phyloP scores from a whole-genome alignment of 2,888 invertebrate species.

The Nowickia ferox region DNA sequence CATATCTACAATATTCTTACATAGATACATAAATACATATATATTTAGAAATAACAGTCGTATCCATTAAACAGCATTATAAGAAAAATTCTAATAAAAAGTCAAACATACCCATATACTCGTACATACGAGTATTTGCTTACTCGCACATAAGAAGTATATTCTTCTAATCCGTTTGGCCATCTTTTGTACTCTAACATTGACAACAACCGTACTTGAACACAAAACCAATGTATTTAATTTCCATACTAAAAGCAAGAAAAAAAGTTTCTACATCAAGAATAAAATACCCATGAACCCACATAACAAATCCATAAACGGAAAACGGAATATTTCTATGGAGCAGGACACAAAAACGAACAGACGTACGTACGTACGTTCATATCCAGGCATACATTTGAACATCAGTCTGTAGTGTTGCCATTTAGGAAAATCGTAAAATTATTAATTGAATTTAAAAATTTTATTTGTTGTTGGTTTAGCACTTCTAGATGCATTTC shows the following conservation, averaged over 20 bases:
- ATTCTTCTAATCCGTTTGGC: slow-evolving; percentile 21
- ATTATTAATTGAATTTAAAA: not conserved
- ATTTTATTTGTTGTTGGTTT: not conserved
- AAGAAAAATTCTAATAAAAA: slow-evolving; percentile 43
- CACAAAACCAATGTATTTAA: slow-evolving; percentile 56
- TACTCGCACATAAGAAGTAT: slow-evolving; percentile 10
- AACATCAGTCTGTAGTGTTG: slow-evolving; percentile 15
- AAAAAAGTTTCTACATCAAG: slow-evolving; percentile 14
- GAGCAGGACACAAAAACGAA: slow-evolving; percentile 44
- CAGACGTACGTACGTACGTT: not conserved
- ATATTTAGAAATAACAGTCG: slow-evolving; percentile 32
- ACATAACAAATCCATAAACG: slow-evolving; percentile 58
- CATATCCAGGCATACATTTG: not conserved
- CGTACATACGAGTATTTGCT: not conserved
- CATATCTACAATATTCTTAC: not conserved
- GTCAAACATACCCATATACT: slow-evolving; percentile 38
- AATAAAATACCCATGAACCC: slow-evolving; percentile 58
- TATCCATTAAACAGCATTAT: slow-evolving; percentile 35
- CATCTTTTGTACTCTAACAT: slow-evolving; percentile 49
- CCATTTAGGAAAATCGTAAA: not conserved
- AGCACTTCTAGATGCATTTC: too few relatives aligned
- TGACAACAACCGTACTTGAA: slow-evolving; percentile 59
- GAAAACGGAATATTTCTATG: slow-evolving; percentile 33
- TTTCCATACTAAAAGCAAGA: slow-evolving; percentile 45
- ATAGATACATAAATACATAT: too few relatives aligned